A percentile compares a stretch with the other conserved stretches of the same genome.
These are phyloP conservation scores for Tragulus kanchil DNA, from an alignment of 2,113 vertebrate genomes.

Conservation along the genomic window DNA sequence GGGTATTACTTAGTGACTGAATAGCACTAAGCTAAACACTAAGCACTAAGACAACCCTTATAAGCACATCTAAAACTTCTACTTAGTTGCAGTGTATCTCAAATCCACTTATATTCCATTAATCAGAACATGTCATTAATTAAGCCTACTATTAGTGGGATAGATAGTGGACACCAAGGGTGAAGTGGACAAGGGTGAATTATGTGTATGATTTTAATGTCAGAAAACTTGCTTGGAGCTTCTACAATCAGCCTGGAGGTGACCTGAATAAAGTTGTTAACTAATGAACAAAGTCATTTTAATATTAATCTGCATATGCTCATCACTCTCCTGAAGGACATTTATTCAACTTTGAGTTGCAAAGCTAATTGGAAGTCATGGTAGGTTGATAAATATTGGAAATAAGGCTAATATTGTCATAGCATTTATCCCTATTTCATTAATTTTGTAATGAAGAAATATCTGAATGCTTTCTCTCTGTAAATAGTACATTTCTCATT, in stretches of 20 bases:
- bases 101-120: neutral
- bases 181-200: neutral
- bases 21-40: neutral
- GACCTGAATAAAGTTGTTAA: slow-evolving; percentile 82
- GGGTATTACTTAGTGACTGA: neutral
- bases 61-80: neutral
- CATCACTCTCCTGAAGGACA: slow-evolving; percentile 74
- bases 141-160: neutral
- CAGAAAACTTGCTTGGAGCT: slow-evolving; percentile 54
- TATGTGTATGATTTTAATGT: slow-evolving; percentile 66
- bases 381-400: slow-evolving; percentile 76
- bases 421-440: slow-evolving; percentile 69
- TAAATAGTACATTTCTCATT: slow-evolving; percentile 59
- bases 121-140: neutral
- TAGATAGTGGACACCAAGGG: neutral
- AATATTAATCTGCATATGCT: slow-evolving; percentile 75
- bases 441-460: slow-evolving; percentile 69
- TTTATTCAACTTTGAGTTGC: slow-evolving; percentile 81
- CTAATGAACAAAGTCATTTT: slow-evolving; percentile 76
- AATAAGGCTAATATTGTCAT: slow-evolving; percentile 76
- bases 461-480: slow-evolving; percentile 51
- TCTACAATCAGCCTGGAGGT: slow-evolving; percentile 70
- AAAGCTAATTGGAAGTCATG: slow-evolving; percentile 76
- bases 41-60: neutral
- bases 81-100: neutral